Evolutionary conservation across 2,888 invertebrate species (phyloP), one percentile per base, ranked within the genome.

Genomic region (Slavum lentiscoides): DNA sequence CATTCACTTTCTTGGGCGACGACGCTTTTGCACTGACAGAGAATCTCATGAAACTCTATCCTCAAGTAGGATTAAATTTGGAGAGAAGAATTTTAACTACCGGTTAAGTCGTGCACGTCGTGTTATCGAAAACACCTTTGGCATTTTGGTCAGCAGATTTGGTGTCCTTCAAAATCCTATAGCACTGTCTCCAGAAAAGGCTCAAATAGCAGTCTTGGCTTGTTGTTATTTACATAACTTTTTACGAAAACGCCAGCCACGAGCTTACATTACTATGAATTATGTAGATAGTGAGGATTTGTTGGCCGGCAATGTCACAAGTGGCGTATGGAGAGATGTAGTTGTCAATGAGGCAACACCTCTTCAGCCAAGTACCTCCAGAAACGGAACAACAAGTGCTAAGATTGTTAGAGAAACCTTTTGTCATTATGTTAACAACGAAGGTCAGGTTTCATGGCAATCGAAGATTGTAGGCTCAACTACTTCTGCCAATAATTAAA

Each of bases 1-100:
- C 84, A n/a, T 83, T 80, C 59, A 82, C 83, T 68, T 84, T 84
- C 81, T 68, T 84, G 21, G 84, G 84, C 13, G 84, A 84, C 81
- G 84, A 84, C 55, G 84, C 84, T 37, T 84, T 85, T 73, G 83
- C 83, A 21, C 67, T 84, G 53, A 69, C 81, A 55, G 82, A 80
- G 82, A 82, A 83, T 77, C 81, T 84, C 23, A 81, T 83, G 83
- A 85, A 84, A 82, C 84, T 84, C 11, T 84, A 80, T 68, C 43
- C 69, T 30, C 83, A 83, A 70, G 58, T 67, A 39, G 74, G 67
- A 75, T 82, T 83, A 77, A 82, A 58, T 19, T 19, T 30, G 15
- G 21, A 39, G 30, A 69, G 74, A 61, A 21, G 76, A 83, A 80
- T 83, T 82, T 83, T 70, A 83, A 84, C 74, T 84, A 84, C 82